These are phyloP conservation scores for Portevinia maculata DNA, from an alignment of 2,888 invertebrate species.

Conservation along the genomic window DNA sequence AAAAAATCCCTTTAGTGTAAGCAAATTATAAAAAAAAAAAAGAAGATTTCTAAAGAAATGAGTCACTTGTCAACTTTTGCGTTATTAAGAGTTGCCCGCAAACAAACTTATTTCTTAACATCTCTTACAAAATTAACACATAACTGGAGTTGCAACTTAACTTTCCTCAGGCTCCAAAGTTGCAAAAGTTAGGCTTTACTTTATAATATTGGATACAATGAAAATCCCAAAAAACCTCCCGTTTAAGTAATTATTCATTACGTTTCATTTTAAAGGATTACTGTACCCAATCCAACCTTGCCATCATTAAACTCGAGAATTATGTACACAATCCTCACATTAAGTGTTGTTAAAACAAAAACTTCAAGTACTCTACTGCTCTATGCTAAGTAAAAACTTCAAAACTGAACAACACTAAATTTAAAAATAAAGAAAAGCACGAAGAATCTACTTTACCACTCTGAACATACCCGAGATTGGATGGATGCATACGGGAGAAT, in stretches of 20 bases:
- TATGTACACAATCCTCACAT: slow-evolving; percentile 26
- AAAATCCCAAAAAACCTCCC: not conserved
- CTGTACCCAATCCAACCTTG: not conserved
- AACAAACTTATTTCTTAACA: too few species aligned
- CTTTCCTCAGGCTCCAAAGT: too few species aligned
- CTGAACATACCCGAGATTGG: not conserved
- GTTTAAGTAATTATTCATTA: slow-evolving; percentile 18
- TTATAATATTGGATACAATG: not conserved
- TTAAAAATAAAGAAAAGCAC: slow-evolving; percentile 61
- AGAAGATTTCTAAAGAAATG: too few species aligned
- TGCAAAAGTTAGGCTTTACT: too few species aligned
- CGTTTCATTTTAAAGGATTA: slow-evolving; percentile 14
- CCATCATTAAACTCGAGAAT: slow-evolving; percentile 50
- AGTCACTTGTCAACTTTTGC: too few species aligned
- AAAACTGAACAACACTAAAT: slow-evolving; percentile 45
- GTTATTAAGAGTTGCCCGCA: too few species aligned
- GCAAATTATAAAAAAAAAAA: too few species aligned
- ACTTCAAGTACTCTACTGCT: slow-evolving; percentile 12
- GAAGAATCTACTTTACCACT: not conserved
- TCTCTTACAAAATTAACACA: too few species aligned
- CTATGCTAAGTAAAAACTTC: slow-evolving; percentile 7
- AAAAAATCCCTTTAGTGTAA: too few species aligned
- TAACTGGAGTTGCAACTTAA: too few species aligned
- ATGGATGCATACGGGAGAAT: slow-evolving; percentile 7
- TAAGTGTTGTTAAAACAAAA: slow-evolving; percentile 44